Evolutionary conservation across 92 coral and sea anemone genomes (phyloP).

Genomic region (Porites lobata): DNA sequence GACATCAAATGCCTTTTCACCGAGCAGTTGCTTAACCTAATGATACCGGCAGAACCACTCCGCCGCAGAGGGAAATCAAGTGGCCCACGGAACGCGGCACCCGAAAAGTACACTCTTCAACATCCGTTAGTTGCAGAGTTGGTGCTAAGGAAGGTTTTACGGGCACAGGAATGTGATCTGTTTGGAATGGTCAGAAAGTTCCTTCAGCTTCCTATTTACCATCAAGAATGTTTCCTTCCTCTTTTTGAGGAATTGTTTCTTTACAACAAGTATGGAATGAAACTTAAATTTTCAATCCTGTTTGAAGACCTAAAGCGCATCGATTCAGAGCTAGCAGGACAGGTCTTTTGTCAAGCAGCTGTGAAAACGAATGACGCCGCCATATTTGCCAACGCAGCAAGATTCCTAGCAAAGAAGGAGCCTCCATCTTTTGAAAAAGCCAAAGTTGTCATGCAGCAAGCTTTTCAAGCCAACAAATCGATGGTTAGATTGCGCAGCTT

Average conservation of each 20-base stretch:
- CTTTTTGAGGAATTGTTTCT: constrained; percentile 75
- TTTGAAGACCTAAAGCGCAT: constrained; percentile 66
- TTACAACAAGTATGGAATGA: constrained; percentile 62
- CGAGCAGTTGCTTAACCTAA: constrained; percentile 74
- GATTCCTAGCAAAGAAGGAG: constrained; percentile 78
- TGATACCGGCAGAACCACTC: constrained; percentile 74
- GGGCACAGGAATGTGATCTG: constrained; percentile 52
- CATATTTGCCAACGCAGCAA: constrained; percentile 84
- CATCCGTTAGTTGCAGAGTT: constrained; percentile 87
- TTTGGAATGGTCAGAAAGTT: constrained; percentile 66
- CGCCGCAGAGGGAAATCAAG: background rate
- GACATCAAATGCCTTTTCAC: constrained; percentile 76
- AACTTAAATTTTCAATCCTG: constrained; percentile 75
- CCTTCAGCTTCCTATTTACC: constrained; percentile 72
- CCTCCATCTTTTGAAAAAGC: constrained; percentile 77
- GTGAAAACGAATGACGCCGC: constrained; percentile 66
- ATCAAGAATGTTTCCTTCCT: constrained; percentile 59
- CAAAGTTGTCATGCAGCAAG: constrained; percentile 68
- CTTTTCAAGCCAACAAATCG: constrained; percentile 56
- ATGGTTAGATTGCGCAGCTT: constrained; percentile 40
- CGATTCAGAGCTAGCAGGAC: constrained; percentile 71
- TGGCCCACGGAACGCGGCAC: constrained; percentile 22
- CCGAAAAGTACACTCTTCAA: constrained; percentile 79
- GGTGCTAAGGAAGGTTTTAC: constrained; percentile 61
- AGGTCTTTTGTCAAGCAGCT: constrained; percentile 71